Base-by-base conservation (phyloP, 2,888 invertebrate species). In the Achlya flavicornis region DNA sequence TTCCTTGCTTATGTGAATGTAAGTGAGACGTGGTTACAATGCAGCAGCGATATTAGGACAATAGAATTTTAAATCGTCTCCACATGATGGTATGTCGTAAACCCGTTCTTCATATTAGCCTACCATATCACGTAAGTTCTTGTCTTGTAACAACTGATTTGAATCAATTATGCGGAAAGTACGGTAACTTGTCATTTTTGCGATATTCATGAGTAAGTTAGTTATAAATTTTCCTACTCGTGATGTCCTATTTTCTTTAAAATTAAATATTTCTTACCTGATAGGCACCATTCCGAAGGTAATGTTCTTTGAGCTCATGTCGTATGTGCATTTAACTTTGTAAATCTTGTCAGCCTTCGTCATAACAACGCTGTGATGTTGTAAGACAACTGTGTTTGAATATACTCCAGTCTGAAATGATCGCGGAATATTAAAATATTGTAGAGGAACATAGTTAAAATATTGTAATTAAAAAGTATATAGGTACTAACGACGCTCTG, bases 241-340 rank as follows among this genome's bases (percentile, higher is more conserved):
- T 48, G 48, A 4, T 48, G 48, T 48, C 53, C 53, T 53, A 53
- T 53, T 19, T 53, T n/a, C 41, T 38, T 43, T 60, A 63, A 57
- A 57, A 62, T 35, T 57, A 64, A 53, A 67, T 58, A 66, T 43
- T 65, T 90, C 92, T 86, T 86, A 96, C 96, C 97, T 96, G 91
- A 98, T 98, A 71, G 98, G 98, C 97, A 98, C 98, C 98, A 98
- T 98, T 94, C 98, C 98, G 94, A 98, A 98, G 46, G 98, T 98
- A 78, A 98, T 98, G 90, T 98, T 98, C 95, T 98, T 98, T 26
- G 98, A 98, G 73, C 98, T 97, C 97, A 98, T 98, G 88, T 98
- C 98, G 90, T 98, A 98, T 7, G 98, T 98, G 86, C 98, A 98
- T 87, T 98, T 98, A 66, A 98, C 98, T 94, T 98, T 98, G 95